phyloP scores from a whole-genome alignment of 64 coral and sea anemone genomes.

The Astreopora myriophthalma region DNA sequence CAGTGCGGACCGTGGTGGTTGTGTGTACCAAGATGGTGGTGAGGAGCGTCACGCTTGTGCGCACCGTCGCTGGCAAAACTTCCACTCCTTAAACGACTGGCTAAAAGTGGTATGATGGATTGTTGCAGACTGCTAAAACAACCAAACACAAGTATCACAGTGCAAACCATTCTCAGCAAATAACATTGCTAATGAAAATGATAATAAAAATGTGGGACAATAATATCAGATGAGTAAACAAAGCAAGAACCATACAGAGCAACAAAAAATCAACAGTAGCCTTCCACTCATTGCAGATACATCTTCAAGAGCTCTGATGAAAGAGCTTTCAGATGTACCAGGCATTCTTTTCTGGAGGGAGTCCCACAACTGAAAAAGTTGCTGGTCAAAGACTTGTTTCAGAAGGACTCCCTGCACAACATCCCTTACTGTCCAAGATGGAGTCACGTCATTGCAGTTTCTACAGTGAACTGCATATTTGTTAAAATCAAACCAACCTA shows the following conservation, averaged over 20 bases:
- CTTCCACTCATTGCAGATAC: conserved; percentile 64
- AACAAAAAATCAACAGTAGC: conserved; percentile 7
- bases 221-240: not conserved
- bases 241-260: not conserved
- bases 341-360: conserved; percentile 68
- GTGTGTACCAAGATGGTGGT: too few species aligned
- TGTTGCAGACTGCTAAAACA: not conserved
- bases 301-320: conserved; percentile 59
- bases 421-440: not conserved
- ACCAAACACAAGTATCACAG: not conserved
- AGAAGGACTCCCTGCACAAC: conserved; percentile 66
- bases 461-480: conserved; percentile 35
- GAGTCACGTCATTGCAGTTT: conserved; percentile 17
- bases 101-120: conserved; percentile 40
- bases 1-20: too few species aligned
- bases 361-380: not conserved
- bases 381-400: not conserved
- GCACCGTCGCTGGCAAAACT: conserved; percentile 59
- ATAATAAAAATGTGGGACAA: not conserved
- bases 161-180: too few species aligned
- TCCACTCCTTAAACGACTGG: conserved; percentile 57
- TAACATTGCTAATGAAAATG: not conserved
- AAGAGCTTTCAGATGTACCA: conserved; percentile 64
- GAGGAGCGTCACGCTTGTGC: too few species aligned
- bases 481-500: conserved; percentile 56